These are phyloP conservation scores for Caenorhabditis panamensis DNA, from an alignment of 2,888 invertebrate genomes.

Conservation along the genomic window DNA sequence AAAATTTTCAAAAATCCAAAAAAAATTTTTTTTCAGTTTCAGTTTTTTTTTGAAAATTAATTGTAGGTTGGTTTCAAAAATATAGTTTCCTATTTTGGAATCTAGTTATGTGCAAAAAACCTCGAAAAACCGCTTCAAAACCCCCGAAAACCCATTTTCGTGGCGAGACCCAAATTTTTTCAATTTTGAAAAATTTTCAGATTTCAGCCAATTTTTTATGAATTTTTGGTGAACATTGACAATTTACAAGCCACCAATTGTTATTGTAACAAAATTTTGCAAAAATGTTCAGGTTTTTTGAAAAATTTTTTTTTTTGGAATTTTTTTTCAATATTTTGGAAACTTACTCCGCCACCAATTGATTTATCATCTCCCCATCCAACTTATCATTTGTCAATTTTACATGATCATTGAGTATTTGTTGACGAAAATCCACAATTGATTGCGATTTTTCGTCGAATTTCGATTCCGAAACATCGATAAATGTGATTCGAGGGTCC, in stretches of 20 bases:
- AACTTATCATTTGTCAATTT: slow-evolving; percentile 67
- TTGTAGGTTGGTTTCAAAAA: background rate
- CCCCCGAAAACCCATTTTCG: too few species aligned
- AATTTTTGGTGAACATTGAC: too few species aligned
- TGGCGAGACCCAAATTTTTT: too few species aligned
- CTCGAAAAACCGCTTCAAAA: too few species aligned
- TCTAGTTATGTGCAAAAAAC: too few species aligned
- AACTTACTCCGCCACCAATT: slow-evolving; percentile 55
- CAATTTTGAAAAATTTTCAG: background rate
- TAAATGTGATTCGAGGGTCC: slow-evolving; percentile 59
- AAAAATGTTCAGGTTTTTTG: too few species aligned
- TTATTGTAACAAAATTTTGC: too few species aligned
- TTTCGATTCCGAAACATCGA: slow-evolving; percentile 66
- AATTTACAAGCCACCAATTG: too few species aligned
- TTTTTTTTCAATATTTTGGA: background rate
- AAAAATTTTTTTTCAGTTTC: background rate
- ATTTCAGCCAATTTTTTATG: too few species aligned
- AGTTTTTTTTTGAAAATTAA: too few species aligned
- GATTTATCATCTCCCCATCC: slow-evolving; percentile 46
- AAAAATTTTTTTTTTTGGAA: background rate
- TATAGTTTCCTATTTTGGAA: too few species aligned
- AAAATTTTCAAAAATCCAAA: too few species aligned
- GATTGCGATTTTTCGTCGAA: slow-evolving; percentile 49
- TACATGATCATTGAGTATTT: slow-evolving; percentile 66
- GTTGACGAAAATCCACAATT: slow-evolving; percentile 47